Base-by-base conservation (phyloP, 2,113 vertebrate genomes). In the Hyperopisus bebe region DNA sequence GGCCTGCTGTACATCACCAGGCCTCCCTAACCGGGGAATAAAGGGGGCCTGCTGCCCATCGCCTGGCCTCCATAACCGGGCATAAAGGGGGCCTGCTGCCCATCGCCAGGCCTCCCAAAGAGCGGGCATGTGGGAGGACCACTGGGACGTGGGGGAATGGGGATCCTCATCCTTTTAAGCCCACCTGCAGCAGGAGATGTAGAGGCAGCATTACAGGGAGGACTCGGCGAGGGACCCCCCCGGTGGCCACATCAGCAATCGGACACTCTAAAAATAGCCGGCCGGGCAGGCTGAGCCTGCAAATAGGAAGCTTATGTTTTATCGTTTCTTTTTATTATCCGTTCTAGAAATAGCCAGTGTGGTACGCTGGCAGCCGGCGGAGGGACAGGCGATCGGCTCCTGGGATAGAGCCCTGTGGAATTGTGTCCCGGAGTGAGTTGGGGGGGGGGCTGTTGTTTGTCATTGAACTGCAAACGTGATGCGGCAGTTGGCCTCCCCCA, bases 401-500 rank as follows among this genome's bases (percentile, higher is more conserved):
- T 1, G 11, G 13, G 5, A 77, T 0, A 13, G 31, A 39, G 31
- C 31, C 9, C 44, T n/a, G 19, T 10, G 35, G 21, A 10, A 21
- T 0, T 3, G 24, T 13, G 46, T 44, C 15, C 39, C 6, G 10
- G 62, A 11, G 9, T 10, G 0, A 58, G 5, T 3, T 3, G 8
- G 55, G 6, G 58, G 21, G 58, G 9, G 19, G 42, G 82, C 35
- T 47, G 44, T n/a, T 47, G 19, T 9, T 21, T 21, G 15, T 53
- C 53, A 47, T 53, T n/a, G n/a, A 48, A 42, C 11, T 90, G 62
- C 27, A 88, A 48, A 53, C 74, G 86, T 90, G 90, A 90, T 88
- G 86, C 85, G 87, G 88, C 89, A 92, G 87, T 91, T 89, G 8
- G 77, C 84, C 66, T 87, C 51, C 92, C 92, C 91, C 90, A 89